Percentiles rank a stretch among this genome's conserved stretches.
Evolutionary conservation across 2,113 vertebrate genomes (phyloP).

Genomic region (Herpailurus yagouaroundi): DNA sequence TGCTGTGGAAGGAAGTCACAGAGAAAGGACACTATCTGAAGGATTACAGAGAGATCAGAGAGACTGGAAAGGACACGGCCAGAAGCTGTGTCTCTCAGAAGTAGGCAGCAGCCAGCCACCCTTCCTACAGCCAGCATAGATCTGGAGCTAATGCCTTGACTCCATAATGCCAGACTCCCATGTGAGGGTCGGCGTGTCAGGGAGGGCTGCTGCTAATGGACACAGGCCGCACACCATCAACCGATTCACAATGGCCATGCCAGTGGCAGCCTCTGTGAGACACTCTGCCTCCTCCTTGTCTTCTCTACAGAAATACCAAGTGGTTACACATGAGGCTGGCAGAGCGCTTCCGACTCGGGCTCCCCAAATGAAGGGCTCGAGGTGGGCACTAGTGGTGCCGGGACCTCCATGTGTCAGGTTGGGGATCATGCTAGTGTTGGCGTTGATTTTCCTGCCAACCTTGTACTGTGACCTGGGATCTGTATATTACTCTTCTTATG

Average conservation of each 20-base stretch:
- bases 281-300: neutral
- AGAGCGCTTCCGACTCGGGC: neutral
- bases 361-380: neutral
- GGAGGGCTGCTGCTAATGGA: neutral
- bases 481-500: neutral
- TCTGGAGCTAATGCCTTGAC: neutral
- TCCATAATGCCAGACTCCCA: no score
- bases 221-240: neutral
- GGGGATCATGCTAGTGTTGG: conserved; percentile 24
- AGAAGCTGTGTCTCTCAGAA: neutral
- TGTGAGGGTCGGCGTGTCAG: neutral
- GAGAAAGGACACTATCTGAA: conserved; percentile 7
- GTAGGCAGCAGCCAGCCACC: neutral
- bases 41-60: neutral
- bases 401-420: neutral
- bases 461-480: neutral
- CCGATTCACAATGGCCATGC: neutral
- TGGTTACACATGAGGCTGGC: neutral
- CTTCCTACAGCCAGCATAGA: neutral
- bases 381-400: neutral
- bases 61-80: neutral
- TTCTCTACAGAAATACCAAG: neutral
- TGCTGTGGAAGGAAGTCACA: neutral
- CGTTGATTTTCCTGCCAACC: neutral
- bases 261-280: neutral